Conservation (phyloP, 1,140 invertebrate species). For the Euura saliciscinereae region DNA sequence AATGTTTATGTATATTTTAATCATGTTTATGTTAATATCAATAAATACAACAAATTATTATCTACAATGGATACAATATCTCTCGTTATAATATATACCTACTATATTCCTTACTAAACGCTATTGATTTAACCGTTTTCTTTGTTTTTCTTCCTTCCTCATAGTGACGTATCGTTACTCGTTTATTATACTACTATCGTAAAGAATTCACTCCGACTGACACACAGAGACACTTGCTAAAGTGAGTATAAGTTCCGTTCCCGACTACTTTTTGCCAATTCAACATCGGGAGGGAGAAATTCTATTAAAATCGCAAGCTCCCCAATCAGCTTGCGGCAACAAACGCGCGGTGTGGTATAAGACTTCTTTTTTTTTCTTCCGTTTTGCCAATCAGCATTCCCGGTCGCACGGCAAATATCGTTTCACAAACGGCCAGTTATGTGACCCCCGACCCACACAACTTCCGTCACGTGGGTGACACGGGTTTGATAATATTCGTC, state of each 20-base stretch:
- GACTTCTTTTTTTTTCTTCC: neutral
- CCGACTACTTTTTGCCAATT: too few relatives aligned
- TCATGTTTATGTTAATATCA: slow-evolving; percentile 17
- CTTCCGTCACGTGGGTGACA: neutral
- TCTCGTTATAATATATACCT: slow-evolving; percentile 1
- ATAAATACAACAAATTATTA: slow-evolving; percentile 27
- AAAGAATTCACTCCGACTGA: neutral
- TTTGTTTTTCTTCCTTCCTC: neutral
- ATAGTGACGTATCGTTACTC: slow-evolving; percentile 1
- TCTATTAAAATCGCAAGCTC: neutral
- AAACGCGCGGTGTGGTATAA: neutral
- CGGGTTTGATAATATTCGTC: slow-evolving; percentile 1
- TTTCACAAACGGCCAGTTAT: too few relatives aligned
- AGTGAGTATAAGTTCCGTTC: too few relatives aligned
- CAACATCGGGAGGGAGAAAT: neutral
- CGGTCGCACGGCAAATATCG: too few relatives aligned
- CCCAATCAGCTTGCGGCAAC: neutral
- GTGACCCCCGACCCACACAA: too few relatives aligned
- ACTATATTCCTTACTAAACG: neutral
- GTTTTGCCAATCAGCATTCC: neutral
- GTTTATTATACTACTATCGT: slow-evolving; percentile 3
- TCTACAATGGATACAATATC: slow-evolving; percentile 25
- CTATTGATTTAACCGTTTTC: neutral
- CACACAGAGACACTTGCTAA: neutral
- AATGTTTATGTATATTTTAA: neutral